These are phyloP conservation scores for Gadopsis marmoratus DNA, from an alignment of 2,797 vertebrate species.

Conservation along the genomic window DNA sequence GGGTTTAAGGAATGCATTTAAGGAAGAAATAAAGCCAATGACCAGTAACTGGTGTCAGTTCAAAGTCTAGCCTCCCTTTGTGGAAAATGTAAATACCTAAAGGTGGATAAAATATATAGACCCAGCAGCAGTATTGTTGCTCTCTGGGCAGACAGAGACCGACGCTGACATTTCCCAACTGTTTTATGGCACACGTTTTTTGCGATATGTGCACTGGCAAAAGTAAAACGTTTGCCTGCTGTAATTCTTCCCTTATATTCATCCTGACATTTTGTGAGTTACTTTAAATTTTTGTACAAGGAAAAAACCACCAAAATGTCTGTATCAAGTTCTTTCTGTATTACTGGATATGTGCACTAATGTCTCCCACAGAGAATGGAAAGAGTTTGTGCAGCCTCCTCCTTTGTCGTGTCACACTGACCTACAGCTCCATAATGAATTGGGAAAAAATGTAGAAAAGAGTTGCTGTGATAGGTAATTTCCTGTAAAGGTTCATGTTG, in stretches of 20 bases:
- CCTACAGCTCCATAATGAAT: constrained; percentile 61
- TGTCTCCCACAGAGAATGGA: constrained; percentile 13
- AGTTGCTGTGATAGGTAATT: constrained; percentile 40
- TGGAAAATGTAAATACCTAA: neutral
- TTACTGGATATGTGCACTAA: constrained; percentile 24
- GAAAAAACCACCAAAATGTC: constrained; percentile 7
- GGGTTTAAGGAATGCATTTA: neutral
- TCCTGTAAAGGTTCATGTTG: constrained; percentile 42
- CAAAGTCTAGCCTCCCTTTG: neutral
- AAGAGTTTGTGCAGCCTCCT: constrained; percentile 44
- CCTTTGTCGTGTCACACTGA: constrained; percentile 64
- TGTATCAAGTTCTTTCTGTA: constrained; percentile 19
- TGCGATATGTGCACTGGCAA: constrained; percentile 32
- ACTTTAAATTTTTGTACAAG: constrained; percentile 35
- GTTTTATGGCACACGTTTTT: constrained; percentile 30
- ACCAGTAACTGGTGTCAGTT: neutral
- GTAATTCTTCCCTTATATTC: constrained; percentile 32
- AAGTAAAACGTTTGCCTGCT: constrained; percentile 20
- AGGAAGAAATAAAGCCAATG: neutral
- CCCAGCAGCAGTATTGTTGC: neutral
- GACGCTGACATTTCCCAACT: constrained; percentile 40
- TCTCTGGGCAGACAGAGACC: constrained; percentile 2
- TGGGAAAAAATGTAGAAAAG: constrained; percentile 17
- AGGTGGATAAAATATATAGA: constrained; percentile 23
- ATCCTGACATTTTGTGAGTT: constrained; percentile 55